Base-by-base conservation (phyloP, 1,140 invertebrate genomes). In the Brachionus angularis region DNA sequence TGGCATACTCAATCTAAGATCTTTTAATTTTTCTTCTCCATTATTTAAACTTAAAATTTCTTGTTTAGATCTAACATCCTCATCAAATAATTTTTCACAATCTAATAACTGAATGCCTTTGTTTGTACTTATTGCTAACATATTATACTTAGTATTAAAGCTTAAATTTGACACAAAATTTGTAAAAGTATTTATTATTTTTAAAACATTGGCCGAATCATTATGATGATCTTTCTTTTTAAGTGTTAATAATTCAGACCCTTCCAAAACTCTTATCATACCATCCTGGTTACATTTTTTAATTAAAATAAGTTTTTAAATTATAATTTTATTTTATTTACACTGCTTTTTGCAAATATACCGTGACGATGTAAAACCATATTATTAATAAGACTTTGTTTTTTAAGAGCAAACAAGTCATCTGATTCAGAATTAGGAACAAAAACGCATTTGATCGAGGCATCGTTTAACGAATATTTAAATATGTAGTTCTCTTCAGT, bases 401-500 rank as follows among this genome's bases (percentile, higher is more conserved):
- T 5, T 1, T 23, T 58, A 8, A 58, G 33, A 23, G 36, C 53
- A 1, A 58, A 12, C 23, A 36, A 18, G 39, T 21, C 25, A 1
- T 10, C 8, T 33, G 36, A 7, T 39, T 39, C 53, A 0, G 14
- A 2, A 0, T 42, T 39, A 1, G 53, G 53, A 12, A 39, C 39
- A 8, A 23, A 39, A 16, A 58, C 14, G n/a, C 53, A 58, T 23
- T 36, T 58, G 5, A 58, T 33, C 14, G 53, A 58, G 14, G 33
- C 8, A 58, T 58, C 34, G 16, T 23, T n/a, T 18, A 58, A 58
- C 8, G 18, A 58, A 58, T 42, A 58, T 34, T 58, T 23, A 23
- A 67, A 67, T 21, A 67, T 47, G 34, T 47, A 67, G 47, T 67
- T 67, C 47, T 67, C 42, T 18, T 49, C 29, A 36, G 62, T 67